Base-by-base conservation (phyloP, 2,888 invertebrate species). In the Pegoplata infirma region DNA sequence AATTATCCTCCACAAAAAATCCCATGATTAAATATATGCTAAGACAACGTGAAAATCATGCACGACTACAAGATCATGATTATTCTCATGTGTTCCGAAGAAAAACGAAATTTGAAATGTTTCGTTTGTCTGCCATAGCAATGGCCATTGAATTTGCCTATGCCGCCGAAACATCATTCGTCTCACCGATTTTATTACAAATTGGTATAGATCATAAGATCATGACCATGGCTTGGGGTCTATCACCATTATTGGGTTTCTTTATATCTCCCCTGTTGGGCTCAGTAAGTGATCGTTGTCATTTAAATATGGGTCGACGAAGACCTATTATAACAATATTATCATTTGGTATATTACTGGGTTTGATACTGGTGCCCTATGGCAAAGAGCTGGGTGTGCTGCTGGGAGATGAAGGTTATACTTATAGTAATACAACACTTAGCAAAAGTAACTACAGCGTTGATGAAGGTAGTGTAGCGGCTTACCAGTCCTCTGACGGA, bases 141-240 rank as follows among this genome's bases (percentile, higher is more conserved):
- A 87, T 90, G 84, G 93, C 93, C 14, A 92, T 93, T 25, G 93
- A 93, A 84, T 91, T 93, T 81, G 92, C 93, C 51, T 93, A 93
- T 84, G 91, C 93, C 0, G 93, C 93, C 0, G 93, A 93, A 86
- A 93, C 93, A 1, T 93, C 93, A 0, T 93, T 93, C 83, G 93
- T 93, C 0, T 92, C 92, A 10, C 93, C 93, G 6, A 92, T 92
- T 51, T 88, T 93, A 5, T 89, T 93, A 2, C 91, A 92, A 83
- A 90, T 93, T 53, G 91, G 93, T 5, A 90, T 93, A n/a, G 91
- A 91, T 51, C 92, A 92, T 80, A 88, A 91, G 19, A 90, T 91
- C 80, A 93, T 93, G 92, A 92, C 92, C 12, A 87, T 90, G 87
- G 89, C 90, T 10, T 90, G 90, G 90, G 89, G 89, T 5, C 53